Base-by-base conservation (phyloP, 1,140 invertebrate species). In the Bombus confusus region DNA sequence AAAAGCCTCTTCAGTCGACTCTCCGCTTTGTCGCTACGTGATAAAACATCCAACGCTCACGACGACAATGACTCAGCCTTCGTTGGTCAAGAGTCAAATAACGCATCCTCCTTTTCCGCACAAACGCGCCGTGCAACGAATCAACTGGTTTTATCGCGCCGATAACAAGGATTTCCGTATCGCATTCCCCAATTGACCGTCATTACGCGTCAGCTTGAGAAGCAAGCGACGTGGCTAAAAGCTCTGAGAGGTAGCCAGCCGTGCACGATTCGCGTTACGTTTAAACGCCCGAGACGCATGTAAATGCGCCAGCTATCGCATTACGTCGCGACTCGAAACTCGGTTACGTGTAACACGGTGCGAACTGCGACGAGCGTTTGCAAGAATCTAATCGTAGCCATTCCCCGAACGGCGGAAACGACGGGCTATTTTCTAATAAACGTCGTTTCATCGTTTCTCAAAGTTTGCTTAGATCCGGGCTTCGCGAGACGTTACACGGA, bases 391-490 rank as follows among this genome's bases (percentile, higher is more conserved):
- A 28, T n/a, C 52, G 18, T 34, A 68, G 25, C 37, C 13, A 28
- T 25, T 71, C 25, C 37, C 68, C 1, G 25, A 13, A 8, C 8
- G 22, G 4, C 31, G 68, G 25, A 39, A 64, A 28, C 39, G 39
- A 6, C 28, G 2, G n/a, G 31, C 31, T 31, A 47, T 47, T 52
- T 80, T 71, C 76, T 80, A 80, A 72, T 80, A 80, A 85, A 85
- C 66, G 76, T 52, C 68, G n/a, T 37, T 37, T 39, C 59, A 25
- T 15, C 31, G 41, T n/a, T 66, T 28, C 18, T 6, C 12, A 34
- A 82, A 47, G 39, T 64, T 83, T 83, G 43, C 41, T 75, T 39
- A 66, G 4, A 4, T 25, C 15, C 28, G 10, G 15, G 41, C 0
- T 18, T 28, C 13, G 10, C 28, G 13, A 62, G n/a, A 57, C n/a